These are phyloP conservation scores for Thereuonema tuberculata DNA, from an alignment of 1,140 invertebrate genomes.

Conservation along the genomic window DNA sequence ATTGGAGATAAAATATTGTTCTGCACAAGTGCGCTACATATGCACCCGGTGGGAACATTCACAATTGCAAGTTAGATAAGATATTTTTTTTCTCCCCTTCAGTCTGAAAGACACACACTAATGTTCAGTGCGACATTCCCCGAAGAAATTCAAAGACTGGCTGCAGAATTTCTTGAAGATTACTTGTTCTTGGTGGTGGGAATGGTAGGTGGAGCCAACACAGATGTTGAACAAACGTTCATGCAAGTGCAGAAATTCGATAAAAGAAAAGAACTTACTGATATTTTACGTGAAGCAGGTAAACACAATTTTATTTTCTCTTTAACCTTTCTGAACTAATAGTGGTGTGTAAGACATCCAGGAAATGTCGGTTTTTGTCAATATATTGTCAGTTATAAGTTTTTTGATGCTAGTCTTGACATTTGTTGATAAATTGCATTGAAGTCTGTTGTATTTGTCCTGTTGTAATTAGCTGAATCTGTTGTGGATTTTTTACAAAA, in stretches of 20 bases:
- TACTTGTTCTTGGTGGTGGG: conserved; percentile 78
- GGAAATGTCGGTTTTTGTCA: not conserved
- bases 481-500: too few species aligned
- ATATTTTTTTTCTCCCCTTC: too few species aligned
- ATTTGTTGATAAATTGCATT: too few species aligned
- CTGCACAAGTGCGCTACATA: too few species aligned
- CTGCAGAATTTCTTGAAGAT: conserved; percentile 54
- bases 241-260: conserved; percentile 53
- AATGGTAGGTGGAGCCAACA: conserved; percentile 73
- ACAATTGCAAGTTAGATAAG: too few species aligned
- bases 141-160: conserved; percentile 60
- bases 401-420: too few species aligned
- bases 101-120: conserved; percentile 56
- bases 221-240: conserved; percentile 75
- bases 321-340: too few species aligned
- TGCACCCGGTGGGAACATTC: too few species aligned
- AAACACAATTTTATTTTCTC: conserved; percentile 15
- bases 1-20: too few species aligned
- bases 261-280: conserved; percentile 56
- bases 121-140: conserved; percentile 93
- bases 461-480: too few species aligned
- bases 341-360: not conserved
- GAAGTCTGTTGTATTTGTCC: too few species aligned
- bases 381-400: too few species aligned
- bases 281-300: conserved; percentile 48